Percentiles rank a stretch among this genome's conserved stretches.
phyloP scores from a whole-genome alignment of 2,797 vertebrate genomes.

The Hapalemur alaotrensis region DNA sequence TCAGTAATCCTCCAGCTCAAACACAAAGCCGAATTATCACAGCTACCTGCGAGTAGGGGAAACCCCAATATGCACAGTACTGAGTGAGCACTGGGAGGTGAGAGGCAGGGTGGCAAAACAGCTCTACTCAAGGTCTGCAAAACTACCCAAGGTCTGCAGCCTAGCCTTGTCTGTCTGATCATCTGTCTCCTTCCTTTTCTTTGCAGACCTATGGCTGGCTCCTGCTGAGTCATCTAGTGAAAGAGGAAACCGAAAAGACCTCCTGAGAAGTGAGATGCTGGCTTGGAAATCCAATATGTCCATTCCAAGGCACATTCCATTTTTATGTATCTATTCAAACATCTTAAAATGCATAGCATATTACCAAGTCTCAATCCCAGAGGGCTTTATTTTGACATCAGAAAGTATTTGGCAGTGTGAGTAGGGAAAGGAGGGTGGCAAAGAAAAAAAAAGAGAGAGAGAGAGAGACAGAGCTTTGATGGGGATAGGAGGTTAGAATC shows the following conservation, averaged over 20 bases:
- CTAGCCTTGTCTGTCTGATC: neutral
- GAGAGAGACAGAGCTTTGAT: neutral
- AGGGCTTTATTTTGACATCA: neutral
- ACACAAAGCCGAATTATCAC: neutral
- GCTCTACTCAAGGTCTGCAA: neutral
- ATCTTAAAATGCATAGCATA: neutral
- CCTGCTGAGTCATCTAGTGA: neutral
- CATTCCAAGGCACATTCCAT: neutral
- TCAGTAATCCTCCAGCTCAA: neutral
- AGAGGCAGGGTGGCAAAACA: neutral
- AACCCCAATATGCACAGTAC: neutral
- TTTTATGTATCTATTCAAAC: neutral
- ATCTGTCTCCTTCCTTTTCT: neutral
- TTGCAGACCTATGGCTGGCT: neutral
- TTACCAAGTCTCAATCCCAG: neutral
- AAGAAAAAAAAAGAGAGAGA: neutral
- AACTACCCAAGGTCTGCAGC: neutral
- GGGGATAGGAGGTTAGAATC: neutral
- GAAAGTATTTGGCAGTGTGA: neutral
- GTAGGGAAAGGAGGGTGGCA: neutral
- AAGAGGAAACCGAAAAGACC: slow-evolving; percentile 8
- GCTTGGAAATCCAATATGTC: neutral
- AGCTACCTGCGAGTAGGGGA: neutral
- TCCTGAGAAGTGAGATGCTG: neutral
- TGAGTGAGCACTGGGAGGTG: neutral